Percentiles rank a stretch among this genome's conserved stretches.
Evolutionary conservation across 2,113 vertebrate species (phyloP).

Genomic region (Malurus melanocephalus): DNA sequence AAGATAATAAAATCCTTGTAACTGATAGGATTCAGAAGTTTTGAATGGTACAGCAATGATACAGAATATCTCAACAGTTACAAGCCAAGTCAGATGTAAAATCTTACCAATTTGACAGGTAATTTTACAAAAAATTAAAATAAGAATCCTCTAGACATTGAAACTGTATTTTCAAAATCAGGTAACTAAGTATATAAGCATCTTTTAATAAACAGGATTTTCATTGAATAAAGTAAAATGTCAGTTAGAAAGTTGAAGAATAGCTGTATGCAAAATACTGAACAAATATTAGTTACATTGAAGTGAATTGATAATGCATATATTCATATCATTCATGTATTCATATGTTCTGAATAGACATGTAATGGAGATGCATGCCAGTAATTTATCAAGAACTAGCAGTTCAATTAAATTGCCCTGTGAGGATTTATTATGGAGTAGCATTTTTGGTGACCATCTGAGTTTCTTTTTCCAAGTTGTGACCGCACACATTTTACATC

Average conservation of each 20-base stretch:
- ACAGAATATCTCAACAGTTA: not conserved
- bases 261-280: not conserved
- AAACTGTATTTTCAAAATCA: not conserved
- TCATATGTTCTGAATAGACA: not conserved
- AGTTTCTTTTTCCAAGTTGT: not conserved
- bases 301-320: not conserved
- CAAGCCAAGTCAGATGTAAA: not conserved
- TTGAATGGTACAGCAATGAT: not conserved
- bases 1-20: not conserved
- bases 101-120: not conserved
- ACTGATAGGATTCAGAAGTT: not conserved
- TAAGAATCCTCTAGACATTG: not conserved
- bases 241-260: not conserved
- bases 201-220: not conserved
- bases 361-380: not conserved
- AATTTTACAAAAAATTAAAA: not conserved
- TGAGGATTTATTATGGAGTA: not conserved
- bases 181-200: not conserved
- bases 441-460: not conserved
- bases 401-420: not conserved
- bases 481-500: not conserved
- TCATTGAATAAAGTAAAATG: not conserved
- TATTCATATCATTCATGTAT: not conserved
- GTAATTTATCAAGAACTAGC: not conserved
- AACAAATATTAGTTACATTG: not conserved